These are phyloP conservation scores for Eupithecia insigniata DNA, from an alignment of 2,888 invertebrate genomes.

Conservation along the genomic window DNA sequence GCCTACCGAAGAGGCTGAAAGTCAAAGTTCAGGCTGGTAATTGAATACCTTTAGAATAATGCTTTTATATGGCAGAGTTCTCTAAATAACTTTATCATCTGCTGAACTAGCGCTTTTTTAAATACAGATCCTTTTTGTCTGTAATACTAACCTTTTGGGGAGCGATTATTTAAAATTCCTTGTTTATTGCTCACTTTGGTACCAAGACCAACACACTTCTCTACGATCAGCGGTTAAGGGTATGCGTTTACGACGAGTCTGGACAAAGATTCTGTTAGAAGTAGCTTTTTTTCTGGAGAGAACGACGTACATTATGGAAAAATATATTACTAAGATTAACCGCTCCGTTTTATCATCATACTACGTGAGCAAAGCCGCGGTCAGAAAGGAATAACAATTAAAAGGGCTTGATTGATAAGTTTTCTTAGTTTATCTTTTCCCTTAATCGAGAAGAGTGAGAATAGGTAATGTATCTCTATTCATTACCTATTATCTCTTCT, in stretches of 20 bases:
- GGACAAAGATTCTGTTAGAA: neutral
- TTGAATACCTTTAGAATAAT: neutral
- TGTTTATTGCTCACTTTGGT: neutral
- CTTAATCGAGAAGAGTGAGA: neutral
- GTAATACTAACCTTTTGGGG: no score
- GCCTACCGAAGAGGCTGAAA: neutral
- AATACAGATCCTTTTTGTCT: neutral
- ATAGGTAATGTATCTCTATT: neutral
- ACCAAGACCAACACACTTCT: neutral
- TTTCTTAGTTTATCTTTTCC: neutral
- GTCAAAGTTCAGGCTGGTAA: neutral
- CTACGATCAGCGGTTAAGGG: no score
- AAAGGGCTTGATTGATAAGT: neutral
- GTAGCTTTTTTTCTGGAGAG: neutral
- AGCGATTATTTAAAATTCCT: neutral
- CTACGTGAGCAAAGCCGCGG: neutral
- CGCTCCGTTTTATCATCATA: neutral
- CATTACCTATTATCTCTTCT: no score
- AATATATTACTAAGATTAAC: neutral
- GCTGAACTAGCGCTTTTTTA: neutral
- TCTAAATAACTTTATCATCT: neutral
- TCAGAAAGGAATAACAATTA: neutral
- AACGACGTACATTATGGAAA: neutral
- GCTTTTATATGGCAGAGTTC: neutral
- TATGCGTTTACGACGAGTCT: no score